Conservation (phyloP, 2,113 vertebrate species). For the Callithrix jacchus region DNA sequence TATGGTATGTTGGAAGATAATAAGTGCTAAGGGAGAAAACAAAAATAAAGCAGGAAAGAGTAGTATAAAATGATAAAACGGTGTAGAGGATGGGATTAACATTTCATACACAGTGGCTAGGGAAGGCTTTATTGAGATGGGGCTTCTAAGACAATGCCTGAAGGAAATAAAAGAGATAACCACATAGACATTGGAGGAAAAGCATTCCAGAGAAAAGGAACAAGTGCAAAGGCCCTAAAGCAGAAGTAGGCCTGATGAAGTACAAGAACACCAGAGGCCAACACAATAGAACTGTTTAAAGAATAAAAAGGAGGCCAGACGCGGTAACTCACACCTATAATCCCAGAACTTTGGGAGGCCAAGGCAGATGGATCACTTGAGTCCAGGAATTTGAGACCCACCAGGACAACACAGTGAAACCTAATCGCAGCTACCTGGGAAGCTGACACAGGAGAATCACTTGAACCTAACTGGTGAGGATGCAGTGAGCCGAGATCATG, state of each 20-base stretch:
- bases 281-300: background rate
- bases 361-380: no score
- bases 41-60: background rate
- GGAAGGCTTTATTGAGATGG: background rate
- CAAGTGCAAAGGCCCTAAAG: background rate
- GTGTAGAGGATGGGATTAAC: background rate
- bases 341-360: no score
- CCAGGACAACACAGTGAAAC: no score
- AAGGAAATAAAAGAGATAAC: background rate
- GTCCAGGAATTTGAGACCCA: no score
- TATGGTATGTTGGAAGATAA: background rate
- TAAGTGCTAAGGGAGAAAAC: background rate
- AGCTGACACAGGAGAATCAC: no score
- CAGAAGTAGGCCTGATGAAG: background rate
- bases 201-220: background rate
- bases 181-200: background rate
- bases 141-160: background rate
- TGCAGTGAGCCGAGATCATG: no score
- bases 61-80: background rate
- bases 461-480: no score
- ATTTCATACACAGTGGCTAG: background rate
- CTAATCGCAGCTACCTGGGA: no score
- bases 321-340: no score
- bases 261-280: slow-evolving; percentile 19
- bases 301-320: background rate